A percentile compares a stretch with the other conserved stretches of the same genome.
Conservation (phyloP, 2,797 vertebrate species). For the Vultur gryphus region DNA sequence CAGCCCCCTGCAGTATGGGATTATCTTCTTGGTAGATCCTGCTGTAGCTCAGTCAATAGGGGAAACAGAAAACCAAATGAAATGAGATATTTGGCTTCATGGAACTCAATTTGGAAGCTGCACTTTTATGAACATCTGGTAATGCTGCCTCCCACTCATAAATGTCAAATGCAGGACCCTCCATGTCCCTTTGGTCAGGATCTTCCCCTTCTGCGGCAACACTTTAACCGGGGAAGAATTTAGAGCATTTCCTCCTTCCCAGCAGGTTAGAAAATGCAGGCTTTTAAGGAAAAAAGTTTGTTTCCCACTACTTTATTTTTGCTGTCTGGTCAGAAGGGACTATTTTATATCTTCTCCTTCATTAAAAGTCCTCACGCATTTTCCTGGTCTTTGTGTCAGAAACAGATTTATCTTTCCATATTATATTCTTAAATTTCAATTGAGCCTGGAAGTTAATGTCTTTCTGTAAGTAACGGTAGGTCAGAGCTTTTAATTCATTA, state of each 20-base stretch:
- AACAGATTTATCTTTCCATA: neutral
- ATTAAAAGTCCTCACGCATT: neutral
- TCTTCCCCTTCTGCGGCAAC: conserved; percentile 21
- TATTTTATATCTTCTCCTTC: neutral
- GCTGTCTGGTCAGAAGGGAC: neutral
- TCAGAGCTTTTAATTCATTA: neutral
- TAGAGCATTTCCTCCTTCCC: conserved; percentile 39
- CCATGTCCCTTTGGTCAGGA: neutral
- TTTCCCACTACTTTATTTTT: neutral
- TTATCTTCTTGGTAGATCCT: neutral
- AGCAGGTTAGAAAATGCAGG: conserved; percentile 24
- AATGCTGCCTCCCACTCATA: conserved; percentile 42
- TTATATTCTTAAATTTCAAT: neutral
- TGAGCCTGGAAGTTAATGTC: neutral
- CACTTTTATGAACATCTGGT: conserved; percentile 53
- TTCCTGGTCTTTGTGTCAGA: neutral
- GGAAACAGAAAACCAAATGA: conserved; percentile 36
- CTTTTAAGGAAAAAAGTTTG: neutral
- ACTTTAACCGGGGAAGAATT: conserved; percentile 33
- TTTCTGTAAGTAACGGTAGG: neutral
- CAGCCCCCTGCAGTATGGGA: neutral
- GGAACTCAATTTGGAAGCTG: conserved; percentile 2
- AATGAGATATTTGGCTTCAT: conserved; percentile 34
- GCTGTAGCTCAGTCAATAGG: neutral
- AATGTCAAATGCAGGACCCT: conserved; percentile 24